A percentile compares a stretch with the other conserved stretches of the same genome.
Evolutionary conservation across 30 jellyfish, hydroid and myxozoan genomes (phyloP).

Genomic region (Hydra vulgaris): DNA sequence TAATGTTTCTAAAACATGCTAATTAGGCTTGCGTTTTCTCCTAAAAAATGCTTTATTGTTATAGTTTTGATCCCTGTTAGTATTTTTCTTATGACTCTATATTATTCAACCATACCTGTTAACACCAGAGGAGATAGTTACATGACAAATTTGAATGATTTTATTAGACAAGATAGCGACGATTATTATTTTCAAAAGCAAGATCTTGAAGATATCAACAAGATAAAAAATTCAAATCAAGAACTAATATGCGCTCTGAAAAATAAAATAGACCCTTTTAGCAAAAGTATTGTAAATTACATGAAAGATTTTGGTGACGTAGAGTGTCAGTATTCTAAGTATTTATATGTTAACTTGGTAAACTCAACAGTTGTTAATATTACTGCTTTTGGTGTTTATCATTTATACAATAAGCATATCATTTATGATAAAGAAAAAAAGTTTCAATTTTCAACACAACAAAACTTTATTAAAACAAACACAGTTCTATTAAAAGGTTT

Average conservation of each 20-base stretch:
- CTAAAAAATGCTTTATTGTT: background rate
- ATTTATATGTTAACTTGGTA: background rate
- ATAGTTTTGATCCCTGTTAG: background rate
- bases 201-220: background rate
- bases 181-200: too few species aligned
- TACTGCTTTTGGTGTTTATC: background rate
- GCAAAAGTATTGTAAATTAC: background rate
- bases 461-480: background rate
- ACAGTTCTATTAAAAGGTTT: background rate
- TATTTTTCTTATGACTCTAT: too few species aligned
- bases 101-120: background rate
- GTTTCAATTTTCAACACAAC: background rate
- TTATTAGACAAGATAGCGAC: background rate
- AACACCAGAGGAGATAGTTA: background rate
- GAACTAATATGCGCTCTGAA: background rate
- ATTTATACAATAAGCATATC: background rate
- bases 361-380: background rate
- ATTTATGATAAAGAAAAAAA: conserved; percentile 8
- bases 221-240: background rate
- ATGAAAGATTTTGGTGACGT: conserved; percentile 20
- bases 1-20: background rate
- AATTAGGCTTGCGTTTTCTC: background rate
- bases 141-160: background rate
- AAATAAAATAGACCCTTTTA: conserved; percentile 3
- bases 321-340: background rate